Conservation (phyloP, 53 echinoderm and acorn worm genomes). For the Echinometra lucunter region DNA sequence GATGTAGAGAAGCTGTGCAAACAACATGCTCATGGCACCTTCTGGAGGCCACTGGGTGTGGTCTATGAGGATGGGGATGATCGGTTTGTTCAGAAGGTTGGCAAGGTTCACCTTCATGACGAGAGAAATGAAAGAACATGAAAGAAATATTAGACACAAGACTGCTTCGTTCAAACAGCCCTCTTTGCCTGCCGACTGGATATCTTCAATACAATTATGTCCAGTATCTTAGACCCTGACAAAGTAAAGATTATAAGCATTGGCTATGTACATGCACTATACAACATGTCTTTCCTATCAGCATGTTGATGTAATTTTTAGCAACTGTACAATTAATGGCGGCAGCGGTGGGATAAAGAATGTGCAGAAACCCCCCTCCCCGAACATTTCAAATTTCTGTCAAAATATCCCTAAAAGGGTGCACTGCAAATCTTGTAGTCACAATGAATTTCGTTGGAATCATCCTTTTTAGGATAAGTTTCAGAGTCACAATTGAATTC, state of each 20-base stretch:
- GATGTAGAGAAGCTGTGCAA: slow-evolving; percentile 99
- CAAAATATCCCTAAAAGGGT: too few relatives aligned
- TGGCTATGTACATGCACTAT: too few relatives aligned
- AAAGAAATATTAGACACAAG: neutral
- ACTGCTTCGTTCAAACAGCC: neutral
- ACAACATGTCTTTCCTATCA: too few relatives aligned
- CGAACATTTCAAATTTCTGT: too few relatives aligned
- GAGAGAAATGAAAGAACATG: neutral
- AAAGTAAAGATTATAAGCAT: too few relatives aligned
- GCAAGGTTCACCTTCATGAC: slow-evolving; percentile 89
- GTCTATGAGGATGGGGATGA: slow-evolving; percentile 95
- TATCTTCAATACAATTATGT: too few relatives aligned
- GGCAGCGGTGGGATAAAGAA: neutral
- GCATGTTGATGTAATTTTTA: neutral
- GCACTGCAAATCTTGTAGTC: too few relatives aligned
- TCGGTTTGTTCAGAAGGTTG: slow-evolving; percentile 96
- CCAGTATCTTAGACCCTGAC: too few relatives aligned
- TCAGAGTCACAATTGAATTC: too few relatives aligned
- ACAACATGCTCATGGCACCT: slow-evolving; percentile 98
- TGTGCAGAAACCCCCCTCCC: neutral
- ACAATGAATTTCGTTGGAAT: too few relatives aligned
- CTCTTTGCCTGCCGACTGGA: too few relatives aligned
- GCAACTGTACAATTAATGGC: neutral
- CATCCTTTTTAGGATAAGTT: too few relatives aligned
- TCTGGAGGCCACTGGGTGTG: slow-evolving; percentile 89